Conservation (phyloP, 2,888 invertebrate species). For the Ischnus inquisitorius region DNA sequence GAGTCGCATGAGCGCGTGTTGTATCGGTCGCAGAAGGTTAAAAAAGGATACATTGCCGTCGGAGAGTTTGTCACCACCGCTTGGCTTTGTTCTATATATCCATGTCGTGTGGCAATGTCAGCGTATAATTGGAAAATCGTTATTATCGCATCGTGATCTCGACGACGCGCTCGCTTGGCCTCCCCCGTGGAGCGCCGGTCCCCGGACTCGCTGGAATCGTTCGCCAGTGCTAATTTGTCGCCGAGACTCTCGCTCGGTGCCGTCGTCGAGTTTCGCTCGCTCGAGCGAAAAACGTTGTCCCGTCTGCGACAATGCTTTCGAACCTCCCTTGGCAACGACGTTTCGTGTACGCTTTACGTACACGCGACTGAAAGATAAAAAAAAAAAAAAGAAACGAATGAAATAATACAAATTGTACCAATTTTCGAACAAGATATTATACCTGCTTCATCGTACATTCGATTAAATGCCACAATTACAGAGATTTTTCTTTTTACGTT, state of each 20-base stretch:
- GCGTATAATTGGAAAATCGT: conserved; percentile 85
- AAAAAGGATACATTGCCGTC: conserved; percentile 48
- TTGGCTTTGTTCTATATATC: conserved; percentile 14
- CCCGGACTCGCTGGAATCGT: conserved; percentile 65
- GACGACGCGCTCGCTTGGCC: conserved; percentile 69
- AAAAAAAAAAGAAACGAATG: too few relatives aligned
- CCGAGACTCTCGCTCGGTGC: conserved; percentile 52
- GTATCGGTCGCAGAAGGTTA: conserved; percentile 54
- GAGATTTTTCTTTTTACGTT: conserved; percentile 22
- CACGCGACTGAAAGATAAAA: neutral
- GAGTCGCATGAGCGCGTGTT: conserved; percentile 39
- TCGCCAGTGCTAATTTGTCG: conserved; percentile 78
- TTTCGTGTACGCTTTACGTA: conserved; percentile 4
- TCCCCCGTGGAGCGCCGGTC: conserved; percentile 41
- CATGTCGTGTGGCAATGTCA: conserved; percentile 74
- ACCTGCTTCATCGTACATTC: neutral
- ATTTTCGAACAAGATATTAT: neutral
- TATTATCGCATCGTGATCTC: conserved; percentile 81
- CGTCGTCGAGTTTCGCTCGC: conserved; percentile 46
- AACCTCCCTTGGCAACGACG: conserved; percentile 15
- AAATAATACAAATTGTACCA: neutral
- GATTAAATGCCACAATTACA: conserved; percentile 17
- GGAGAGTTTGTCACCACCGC: conserved; percentile 61
- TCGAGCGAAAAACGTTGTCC: conserved; percentile 61
- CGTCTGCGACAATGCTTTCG: neutral